Evolutionary conservation across 2,888 invertebrate species (phyloP).

Genomic region (Saturnia pavonia): DNA sequence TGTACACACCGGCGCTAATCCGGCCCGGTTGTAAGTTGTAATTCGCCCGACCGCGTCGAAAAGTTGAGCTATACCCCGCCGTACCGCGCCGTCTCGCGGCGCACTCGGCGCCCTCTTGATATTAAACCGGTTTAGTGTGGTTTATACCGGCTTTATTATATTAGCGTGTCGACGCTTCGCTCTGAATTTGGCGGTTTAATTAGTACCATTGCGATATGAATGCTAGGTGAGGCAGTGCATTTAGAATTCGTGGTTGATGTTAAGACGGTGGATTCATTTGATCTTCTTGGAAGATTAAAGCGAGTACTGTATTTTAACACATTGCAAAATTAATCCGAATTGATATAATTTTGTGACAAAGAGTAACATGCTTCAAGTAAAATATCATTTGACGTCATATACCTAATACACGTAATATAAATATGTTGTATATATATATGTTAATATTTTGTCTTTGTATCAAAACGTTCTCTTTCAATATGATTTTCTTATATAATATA

Average conservation of each 20-base stretch:
- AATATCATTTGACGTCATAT: not conserved
- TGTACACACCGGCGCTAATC: slow-evolving; percentile 64
- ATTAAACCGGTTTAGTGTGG: slow-evolving; percentile 75
- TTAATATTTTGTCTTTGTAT: not conserved
- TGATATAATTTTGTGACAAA: not conserved
- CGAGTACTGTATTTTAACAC: slow-evolving; percentile 12
- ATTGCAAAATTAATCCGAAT: slow-evolving; percentile 17
- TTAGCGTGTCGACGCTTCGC: slow-evolving; percentile 68
- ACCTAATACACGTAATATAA: too few relatives aligned
- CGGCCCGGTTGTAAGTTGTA: slow-evolving; percentile 64
- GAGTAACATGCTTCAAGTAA: not conserved
- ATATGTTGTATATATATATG: not conserved
- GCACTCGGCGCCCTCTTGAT: slow-evolving; percentile 55
- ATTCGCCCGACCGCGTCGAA: slow-evolving; percentile 63
- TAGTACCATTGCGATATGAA: slow-evolving; percentile 54
- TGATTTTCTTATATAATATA: not conserved
- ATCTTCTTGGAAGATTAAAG: slow-evolving; percentile 31
- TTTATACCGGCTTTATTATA: slow-evolving; percentile 77
- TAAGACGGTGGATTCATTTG: slow-evolving; percentile 40
- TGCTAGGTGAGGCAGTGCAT: slow-evolving; percentile 44
- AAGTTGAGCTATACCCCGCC: slow-evolving; percentile 57
- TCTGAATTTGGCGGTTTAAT: slow-evolving; percentile 66
- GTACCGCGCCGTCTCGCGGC: slow-evolving; percentile 34
- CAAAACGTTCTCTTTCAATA: not conserved
- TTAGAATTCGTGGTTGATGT: slow-evolving; percentile 30